These are phyloP conservation scores for Tragelaphus oryx DNA, from an alignment of 2,797 vertebrate species.

Conservation along the genomic window DNA sequence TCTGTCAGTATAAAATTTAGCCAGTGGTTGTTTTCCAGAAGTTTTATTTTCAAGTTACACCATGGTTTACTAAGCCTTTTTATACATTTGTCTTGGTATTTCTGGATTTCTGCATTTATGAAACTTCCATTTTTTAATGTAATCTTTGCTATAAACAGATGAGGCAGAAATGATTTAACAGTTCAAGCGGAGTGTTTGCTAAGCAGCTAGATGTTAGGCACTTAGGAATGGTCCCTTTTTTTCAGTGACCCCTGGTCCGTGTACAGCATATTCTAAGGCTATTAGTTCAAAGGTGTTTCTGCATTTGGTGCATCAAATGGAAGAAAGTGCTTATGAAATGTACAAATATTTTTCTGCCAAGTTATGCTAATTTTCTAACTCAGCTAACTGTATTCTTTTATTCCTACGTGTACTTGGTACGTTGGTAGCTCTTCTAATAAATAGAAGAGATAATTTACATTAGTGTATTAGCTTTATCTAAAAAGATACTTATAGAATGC, in stretches of 20 bases:
- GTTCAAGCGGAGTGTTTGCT: neutral
- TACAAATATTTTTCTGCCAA: neutral
- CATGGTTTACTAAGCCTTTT: neutral
- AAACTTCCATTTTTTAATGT: neutral
- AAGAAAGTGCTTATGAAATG: neutral
- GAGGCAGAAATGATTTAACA: neutral
- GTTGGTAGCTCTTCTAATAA: neutral
- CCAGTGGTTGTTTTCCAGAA: neutral
- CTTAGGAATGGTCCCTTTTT: rapidly evolving
- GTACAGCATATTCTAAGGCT: neutral
- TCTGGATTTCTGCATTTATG: neutral
- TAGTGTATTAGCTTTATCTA: neutral
- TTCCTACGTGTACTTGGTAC: neutral
- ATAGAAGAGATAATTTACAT: neutral
- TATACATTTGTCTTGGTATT: neutral
- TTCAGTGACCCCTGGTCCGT: neutral
- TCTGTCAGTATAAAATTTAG: neutral
- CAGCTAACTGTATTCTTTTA: rapidly evolving
- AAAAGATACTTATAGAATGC: neutral
- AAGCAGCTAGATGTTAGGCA: neutral
- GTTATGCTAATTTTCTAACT: no score
- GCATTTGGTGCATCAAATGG: neutral
- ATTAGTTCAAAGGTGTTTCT: neutral
- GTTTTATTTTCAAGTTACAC: neutral
- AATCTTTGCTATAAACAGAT: neutral